These are phyloP conservation scores for Micropterix aruncella DNA, from an alignment of 2,888 invertebrate species.

Conservation along the genomic window DNA sequence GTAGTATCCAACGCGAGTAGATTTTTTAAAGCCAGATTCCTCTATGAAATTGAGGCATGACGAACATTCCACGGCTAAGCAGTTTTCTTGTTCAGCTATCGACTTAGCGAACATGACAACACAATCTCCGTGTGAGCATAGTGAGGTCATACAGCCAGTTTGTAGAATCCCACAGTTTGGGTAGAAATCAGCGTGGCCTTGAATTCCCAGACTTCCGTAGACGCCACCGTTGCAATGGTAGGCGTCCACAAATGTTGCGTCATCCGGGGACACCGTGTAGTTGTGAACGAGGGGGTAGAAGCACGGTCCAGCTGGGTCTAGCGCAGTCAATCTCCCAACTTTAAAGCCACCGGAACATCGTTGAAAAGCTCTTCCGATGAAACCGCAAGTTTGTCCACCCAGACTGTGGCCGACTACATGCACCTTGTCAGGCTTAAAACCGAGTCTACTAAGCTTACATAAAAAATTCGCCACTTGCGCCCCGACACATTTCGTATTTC, in stretches of 20 bases:
- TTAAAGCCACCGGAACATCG: not conserved
- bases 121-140: not conserved
- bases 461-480: not conserved
- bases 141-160: not conserved
- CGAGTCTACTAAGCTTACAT: not conserved
- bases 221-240: not conserved
- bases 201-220: not conserved
- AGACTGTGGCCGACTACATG: not conserved
- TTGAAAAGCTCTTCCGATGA: not conserved
- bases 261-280: not conserved
- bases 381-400: not conserved
- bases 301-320: not conserved
- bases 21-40: not conserved
- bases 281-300: not conserved
- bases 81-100: not conserved
- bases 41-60: not conserved
- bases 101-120: not conserved
- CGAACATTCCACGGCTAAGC: not conserved
- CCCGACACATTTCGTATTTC: not conserved
- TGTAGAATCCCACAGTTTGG: not conserved
- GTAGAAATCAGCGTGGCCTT: not conserved
- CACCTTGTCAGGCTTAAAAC: not conserved
- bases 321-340: not conserved
- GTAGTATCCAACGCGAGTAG: not conserved
- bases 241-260: not conserved